Evolutionary conservation across 2,888 invertebrate genomes (phyloP), one percentile per base, ranked within the genome.

Genomic region (Habroteleia sp.): DNA sequence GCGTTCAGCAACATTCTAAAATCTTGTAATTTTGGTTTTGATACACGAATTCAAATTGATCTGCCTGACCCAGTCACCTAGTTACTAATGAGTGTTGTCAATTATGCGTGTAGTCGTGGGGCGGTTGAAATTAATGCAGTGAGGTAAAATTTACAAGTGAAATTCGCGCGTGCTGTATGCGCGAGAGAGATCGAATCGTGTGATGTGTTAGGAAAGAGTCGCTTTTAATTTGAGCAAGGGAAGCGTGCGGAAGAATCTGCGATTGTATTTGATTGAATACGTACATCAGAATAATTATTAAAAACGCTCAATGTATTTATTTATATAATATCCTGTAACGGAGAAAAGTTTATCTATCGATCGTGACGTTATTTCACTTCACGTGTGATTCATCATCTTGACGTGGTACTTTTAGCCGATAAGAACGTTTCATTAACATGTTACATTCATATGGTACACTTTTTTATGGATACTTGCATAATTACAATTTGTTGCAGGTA

Each of bases 91-190:
- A 76, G 73, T 69, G 73, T 73, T 76, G 72, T 76, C 73, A 76
- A 68, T 76, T 76, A 76, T 76, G 73, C 76, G 76, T 76, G 56
- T 58, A 73, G 63, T 72, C 68, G 76, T 76, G 39, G 76, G 76
- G 76, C 69, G 72, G 63, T 42, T 76, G 63, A 65, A 76, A 76
- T 76, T 76, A 76, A 76, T 76, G 76, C 73, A 73, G 76, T 23
- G 76, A 76, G 76, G 73, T 76, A 73, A 76, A 73, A 76, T 76
- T 76, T 73, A 76, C 76, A 76, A 76, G 76, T 76, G 52, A 76
- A 76, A 76, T 76, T 69, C 68, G 72, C 68, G 76, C 76, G 76
- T 76, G 76, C 68, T 73, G 73, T 69, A 65, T 63, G 69, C 60
- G 69, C 56, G 69, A 48, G 63, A 52, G 68, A 74, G 74, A 73